Percentiles rank a stretch among this genome's conserved stretches.
Evolutionary conservation across 2,113 vertebrate genomes (phyloP).

Genomic region (Sebastes fasciatus): DNA sequence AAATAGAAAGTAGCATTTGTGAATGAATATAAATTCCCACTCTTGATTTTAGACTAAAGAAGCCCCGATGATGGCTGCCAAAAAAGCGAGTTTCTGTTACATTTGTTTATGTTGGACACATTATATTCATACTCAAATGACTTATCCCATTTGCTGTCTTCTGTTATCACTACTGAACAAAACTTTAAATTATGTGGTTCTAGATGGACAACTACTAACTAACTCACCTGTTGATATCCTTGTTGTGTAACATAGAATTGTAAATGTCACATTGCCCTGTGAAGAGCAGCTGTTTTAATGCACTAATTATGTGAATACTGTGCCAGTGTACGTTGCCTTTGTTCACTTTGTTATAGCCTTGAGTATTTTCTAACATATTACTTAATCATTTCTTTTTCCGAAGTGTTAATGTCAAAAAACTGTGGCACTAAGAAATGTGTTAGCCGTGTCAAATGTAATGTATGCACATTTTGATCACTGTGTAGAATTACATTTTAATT

Average conservation of each 20-base stretch:
- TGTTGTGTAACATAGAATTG: conserved; percentile 16
- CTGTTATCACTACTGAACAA: conserved; percentile 42
- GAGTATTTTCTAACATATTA: conserved; percentile 27
- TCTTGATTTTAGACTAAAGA: background rate
- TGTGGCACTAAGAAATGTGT: background rate
- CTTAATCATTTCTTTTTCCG: background rate
- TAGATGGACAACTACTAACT: conserved; percentile 28
- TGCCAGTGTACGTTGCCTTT: conserved; percentile 57
- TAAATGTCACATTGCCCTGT: conserved; percentile 23
- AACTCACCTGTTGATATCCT: conserved; percentile 9
- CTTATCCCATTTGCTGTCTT: background rate
- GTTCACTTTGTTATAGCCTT: conserved; percentile 23
- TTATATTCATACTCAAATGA: conserved; percentile 14
- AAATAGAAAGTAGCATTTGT: background rate
- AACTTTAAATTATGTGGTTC: conserved; percentile 8
- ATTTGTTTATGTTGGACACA: conserved; percentile 16
- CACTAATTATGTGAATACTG: conserved; percentile 68
- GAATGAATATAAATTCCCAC: background rate
- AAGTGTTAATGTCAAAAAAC: conserved; percentile 14
- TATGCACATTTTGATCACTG: conserved; percentile 15
- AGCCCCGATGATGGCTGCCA: conserved; percentile 4
- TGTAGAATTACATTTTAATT: background rate
- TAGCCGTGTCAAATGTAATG: conserved; percentile 3
- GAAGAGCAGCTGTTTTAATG: conserved; percentile 64
- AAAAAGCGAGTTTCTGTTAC: conserved; percentile 38